Evolutionary conservation across 1,140 invertebrate species (phyloP).

Genomic region (Diplogasteroides magnus): DNA sequence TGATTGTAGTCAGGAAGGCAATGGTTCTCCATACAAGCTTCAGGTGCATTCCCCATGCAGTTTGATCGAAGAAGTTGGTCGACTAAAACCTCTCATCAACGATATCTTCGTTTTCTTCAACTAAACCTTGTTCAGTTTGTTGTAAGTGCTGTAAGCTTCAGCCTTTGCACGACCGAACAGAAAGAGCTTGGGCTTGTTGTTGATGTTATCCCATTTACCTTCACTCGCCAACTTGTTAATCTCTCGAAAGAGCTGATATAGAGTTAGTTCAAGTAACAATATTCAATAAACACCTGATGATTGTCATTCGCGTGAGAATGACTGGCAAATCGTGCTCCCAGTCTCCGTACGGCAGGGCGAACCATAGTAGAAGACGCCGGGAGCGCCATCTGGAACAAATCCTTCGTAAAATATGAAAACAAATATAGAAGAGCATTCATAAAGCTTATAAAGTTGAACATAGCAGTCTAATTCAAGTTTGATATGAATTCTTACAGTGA

Average conservation of each 20-base stretch:
- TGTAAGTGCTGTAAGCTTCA: constrained; percentile 24
- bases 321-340: not conserved
- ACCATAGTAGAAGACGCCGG: not conserved
- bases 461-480: too few species aligned
- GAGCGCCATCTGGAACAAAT: not conserved
- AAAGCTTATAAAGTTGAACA: too few species aligned
- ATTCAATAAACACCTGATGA: not conserved
- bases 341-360: not conserved
- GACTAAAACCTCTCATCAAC: too few species aligned
- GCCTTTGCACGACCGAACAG: constrained; percentile 23
- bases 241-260: not conserved
- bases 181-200: constrained; percentile 29
- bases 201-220: constrained; percentile 30
- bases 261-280: not conserved
- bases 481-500: too few species aligned
- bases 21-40: constrained; percentile 21
- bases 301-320: not conserved
- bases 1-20: constrained; percentile 26
- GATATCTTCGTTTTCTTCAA: not conserved
- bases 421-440: too few species aligned
- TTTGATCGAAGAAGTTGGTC: constrained; percentile 20
- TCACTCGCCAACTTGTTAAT: constrained; percentile 27
- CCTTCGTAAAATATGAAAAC: not conserved
- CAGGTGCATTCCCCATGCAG: constrained; percentile 21
- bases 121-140: constrained; percentile 1